These are phyloP conservation scores for Drosophila gunungcola DNA, from an alignment of 1,140 invertebrate genomes.

Conservation along the genomic window DNA sequence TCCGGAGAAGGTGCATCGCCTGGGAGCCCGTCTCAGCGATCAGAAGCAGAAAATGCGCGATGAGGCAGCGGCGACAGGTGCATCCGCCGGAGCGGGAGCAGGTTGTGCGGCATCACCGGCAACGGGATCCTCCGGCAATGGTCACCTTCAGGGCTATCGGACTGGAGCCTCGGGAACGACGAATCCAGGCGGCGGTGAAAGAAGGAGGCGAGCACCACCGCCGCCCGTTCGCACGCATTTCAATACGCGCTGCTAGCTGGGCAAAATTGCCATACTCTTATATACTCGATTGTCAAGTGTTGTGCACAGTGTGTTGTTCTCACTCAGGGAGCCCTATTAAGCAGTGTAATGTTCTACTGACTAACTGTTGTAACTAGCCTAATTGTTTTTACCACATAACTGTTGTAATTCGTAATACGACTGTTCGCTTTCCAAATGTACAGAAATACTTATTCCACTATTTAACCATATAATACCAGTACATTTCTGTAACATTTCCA, in stretches of 20 bases:
- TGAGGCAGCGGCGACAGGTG: slow-evolving; percentile 35
- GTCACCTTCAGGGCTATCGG: slow-evolving; percentile 7
- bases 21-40: slow-evolving; percentile 74
- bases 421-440: neutral
- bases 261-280: no score
- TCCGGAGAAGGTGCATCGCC: slow-evolving; percentile 80
- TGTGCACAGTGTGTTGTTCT: neutral
- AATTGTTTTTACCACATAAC: neutral
- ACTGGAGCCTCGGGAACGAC: neutral
- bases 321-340: slow-evolving; percentile 28
- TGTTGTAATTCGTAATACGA: slow-evolving; percentile 3
- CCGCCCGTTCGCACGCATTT: slow-evolving; percentile 68
- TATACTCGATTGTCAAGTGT: slow-evolving; percentile 1
- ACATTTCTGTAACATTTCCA: slow-evolving; percentile 5
- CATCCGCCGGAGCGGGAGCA: slow-evolving; percentile 14
- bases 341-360: slow-evolving; percentile 10
- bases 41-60: slow-evolving; percentile 75
- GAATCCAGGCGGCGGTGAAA: slow-evolving; percentile 18
- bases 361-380: neutral
- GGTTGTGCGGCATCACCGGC: neutral
- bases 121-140: neutral
- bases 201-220: slow-evolving; percentile 57
- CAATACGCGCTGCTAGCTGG: slow-evolving; percentile 65
- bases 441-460: neutral
- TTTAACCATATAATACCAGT: neutral